phyloP scores from a whole-genome alignment of 2,113 vertebrate species.

The Eublepharis macularius region DNA sequence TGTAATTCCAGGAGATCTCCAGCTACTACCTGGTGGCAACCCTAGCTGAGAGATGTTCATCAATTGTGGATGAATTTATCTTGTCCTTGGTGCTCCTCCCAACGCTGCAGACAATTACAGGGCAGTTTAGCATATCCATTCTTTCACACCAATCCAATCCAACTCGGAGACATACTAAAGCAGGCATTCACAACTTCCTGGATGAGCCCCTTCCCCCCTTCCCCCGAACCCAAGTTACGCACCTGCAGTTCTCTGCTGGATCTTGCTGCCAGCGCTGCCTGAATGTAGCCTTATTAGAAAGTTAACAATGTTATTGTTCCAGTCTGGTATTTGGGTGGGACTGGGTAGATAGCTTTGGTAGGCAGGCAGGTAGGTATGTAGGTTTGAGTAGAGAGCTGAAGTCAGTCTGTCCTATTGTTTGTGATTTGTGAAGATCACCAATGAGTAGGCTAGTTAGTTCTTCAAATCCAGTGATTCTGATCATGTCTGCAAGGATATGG shows the following conservation, averaged over 20 bases:
- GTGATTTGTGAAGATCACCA: background rate
- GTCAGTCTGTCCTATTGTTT: no score
- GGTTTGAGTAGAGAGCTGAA: background rate
- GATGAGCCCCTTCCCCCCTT: background rate
- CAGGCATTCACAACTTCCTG: background rate
- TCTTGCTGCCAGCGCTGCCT: background rate
- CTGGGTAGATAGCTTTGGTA: no score
- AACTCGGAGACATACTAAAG: background rate
- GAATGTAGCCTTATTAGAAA: background rate
- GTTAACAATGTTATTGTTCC: background rate
- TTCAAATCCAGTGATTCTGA: background rate
- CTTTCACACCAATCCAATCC: background rate
- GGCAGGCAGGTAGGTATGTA: no score
- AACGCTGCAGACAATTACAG: background rate
- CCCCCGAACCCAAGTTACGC: background rate
- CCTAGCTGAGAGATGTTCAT: background rate
- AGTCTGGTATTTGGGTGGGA: no score
- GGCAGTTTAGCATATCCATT: background rate
- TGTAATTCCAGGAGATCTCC: no score
- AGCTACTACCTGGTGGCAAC: no score
- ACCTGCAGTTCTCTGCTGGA: background rate
- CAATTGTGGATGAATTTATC: background rate
- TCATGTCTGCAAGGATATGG: background rate
- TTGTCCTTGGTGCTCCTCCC: background rate
- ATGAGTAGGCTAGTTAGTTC: background rate